Evolutionary conservation across 2,888 invertebrate species (phyloP).

Genomic region (Sinotaia quadrata): DNA sequence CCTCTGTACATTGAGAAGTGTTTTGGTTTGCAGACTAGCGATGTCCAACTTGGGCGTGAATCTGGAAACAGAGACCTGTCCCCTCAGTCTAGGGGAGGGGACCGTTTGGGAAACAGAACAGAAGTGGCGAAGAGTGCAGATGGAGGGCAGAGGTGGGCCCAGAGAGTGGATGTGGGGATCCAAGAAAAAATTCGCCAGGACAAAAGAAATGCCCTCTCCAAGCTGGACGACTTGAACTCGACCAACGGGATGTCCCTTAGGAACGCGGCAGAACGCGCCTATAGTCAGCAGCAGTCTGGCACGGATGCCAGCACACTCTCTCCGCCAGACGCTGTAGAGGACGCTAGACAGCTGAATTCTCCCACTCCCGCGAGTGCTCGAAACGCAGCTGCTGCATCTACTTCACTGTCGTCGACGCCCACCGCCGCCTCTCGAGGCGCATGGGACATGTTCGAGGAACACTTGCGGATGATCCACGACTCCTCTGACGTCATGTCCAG

Average conservation of each 20-base stretch:
- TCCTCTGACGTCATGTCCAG: conserved; percentile 39
- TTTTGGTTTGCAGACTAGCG: too few species aligned
- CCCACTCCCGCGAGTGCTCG: neutral
- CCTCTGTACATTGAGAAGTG: too few species aligned
- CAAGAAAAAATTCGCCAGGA: too few species aligned
- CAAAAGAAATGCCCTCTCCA: neutral
- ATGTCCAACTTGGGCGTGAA: too few species aligned
- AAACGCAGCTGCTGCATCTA: too few species aligned
- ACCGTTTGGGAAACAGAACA: too few species aligned
- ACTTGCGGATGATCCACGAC: conserved; percentile 50
- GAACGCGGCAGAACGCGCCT: neutral
- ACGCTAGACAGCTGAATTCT: neutral
- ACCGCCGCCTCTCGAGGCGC: conserved; percentile 8
- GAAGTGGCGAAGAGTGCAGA: too few species aligned
- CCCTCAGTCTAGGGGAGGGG: too few species aligned
- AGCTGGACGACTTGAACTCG: neutral
- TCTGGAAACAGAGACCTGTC: too few species aligned
- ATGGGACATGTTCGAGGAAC: conserved; percentile 51
- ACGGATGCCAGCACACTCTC: neutral
- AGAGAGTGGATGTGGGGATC: too few species aligned
- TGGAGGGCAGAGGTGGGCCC: too few species aligned
- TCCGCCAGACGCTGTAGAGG: neutral
- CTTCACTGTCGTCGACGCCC: neutral
- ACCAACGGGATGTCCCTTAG: neutral
- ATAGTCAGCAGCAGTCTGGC: neutral